A percentile compares a stretch with the other conserved stretches of the same genome.
Evolutionary conservation across 2,888 invertebrate genomes (phyloP).

Genomic region (Erynnis tages): DNA sequence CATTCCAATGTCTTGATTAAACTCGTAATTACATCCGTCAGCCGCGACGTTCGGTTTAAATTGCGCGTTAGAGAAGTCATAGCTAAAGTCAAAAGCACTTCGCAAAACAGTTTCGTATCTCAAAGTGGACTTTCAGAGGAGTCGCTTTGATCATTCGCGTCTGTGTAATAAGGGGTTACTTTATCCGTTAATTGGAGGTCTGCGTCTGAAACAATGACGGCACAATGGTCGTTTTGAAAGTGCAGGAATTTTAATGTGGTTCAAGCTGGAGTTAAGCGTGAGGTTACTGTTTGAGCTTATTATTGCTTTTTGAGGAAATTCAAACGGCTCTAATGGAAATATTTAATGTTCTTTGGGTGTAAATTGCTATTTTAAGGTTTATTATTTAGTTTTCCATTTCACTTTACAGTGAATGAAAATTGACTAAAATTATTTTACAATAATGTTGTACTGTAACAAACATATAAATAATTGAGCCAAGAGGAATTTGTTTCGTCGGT

Average conservation of each 20-base stretch:
- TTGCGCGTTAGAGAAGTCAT: constrained; percentile 18
- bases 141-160: constrained; percentile 22
- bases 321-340: too few species aligned
- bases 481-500: too few species aligned
- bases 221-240: constrained; percentile 6
- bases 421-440: too few species aligned
- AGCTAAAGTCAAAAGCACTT: constrained; percentile 18
- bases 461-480: too few species aligned
- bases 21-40: constrained; percentile 20
- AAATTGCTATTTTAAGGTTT: too few species aligned
- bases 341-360: too few species aligned
- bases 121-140: constrained; percentile 2
- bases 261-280: not conserved
- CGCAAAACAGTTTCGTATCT: constrained; percentile 21
- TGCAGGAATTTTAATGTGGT: not conserved
- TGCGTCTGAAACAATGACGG: constrained; percentile 8
- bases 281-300: not conserved
- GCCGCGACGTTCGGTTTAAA: constrained; percentile 15
- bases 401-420: too few species aligned
- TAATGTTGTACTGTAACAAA: too few species aligned
- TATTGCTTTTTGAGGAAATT: not conserved
- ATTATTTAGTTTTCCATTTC: too few species aligned
- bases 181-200: constrained; percentile 12
- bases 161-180: constrained; percentile 8
- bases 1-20: constrained; percentile 2